phyloP scores from a whole-genome alignment of 2,888 invertebrate genomes.

The Maniola hyperantus region DNA sequence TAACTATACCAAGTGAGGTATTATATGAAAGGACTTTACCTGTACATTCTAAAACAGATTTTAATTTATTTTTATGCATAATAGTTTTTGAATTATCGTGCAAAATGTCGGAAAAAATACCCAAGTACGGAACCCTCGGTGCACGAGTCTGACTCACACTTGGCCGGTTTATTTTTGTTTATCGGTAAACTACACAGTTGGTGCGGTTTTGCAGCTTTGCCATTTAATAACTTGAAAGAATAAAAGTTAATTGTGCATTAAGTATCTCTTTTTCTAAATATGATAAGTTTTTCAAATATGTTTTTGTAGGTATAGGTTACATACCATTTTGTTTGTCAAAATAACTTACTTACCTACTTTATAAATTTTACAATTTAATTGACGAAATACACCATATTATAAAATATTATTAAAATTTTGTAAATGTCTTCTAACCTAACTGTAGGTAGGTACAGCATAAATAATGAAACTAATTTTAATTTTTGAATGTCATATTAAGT shows the following conservation, averaged over 20 bases:
- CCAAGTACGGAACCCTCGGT: too few species aligned
- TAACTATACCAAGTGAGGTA: too few species aligned
- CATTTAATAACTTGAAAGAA: conserved; percentile 1
- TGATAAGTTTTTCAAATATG: background rate
- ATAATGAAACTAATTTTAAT: too few species aligned
- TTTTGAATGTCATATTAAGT: too few species aligned
- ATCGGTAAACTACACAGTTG: conserved; percentile 10
- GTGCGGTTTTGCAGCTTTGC: conserved; percentile 8
- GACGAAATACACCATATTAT: background rate
- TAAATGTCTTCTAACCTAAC: background rate
- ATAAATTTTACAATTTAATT: background rate
- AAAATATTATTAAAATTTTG: background rate
- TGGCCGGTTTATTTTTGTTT: too few species aligned
- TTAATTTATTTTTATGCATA: too few species aligned
- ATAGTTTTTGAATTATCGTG: too few species aligned
- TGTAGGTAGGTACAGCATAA: too few species aligned
- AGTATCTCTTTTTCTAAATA: background rate
- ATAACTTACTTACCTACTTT: background rate
- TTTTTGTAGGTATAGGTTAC: background rate
- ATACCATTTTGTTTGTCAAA: background rate
- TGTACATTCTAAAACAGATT: too few species aligned
- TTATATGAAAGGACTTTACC: too few species aligned
- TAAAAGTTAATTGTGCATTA: conserved; percentile 9
- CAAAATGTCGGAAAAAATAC: too few species aligned
- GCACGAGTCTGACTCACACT: too few species aligned